Evolutionary conservation across 2,113 vertebrate species (phyloP), one percentile per base, ranked within the genome.

Genomic region (Nansenia antarctica): DNA sequence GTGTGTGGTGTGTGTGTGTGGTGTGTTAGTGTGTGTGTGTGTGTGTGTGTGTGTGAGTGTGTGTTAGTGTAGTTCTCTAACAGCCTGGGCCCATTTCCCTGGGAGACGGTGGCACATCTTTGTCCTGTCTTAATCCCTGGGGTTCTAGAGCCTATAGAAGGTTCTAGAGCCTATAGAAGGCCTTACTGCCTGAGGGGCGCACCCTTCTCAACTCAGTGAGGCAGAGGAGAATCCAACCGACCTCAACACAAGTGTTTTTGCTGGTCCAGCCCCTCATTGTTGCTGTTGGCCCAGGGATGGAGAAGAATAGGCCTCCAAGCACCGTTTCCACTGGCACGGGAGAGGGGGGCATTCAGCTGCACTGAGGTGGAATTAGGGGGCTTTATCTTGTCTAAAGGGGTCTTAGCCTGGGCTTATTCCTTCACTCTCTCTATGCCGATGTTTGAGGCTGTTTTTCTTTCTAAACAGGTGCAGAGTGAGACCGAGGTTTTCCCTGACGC

Each of bases 291-390:
- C 34, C 15, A 2, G 42, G 45, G 61, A 55, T 62, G 15, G 22
- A 22, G 15, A 18, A 30, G 20, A 27, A 37, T 32, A 74, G 39
- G 32, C 32, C 65, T 30, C 57, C 32, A 11, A 45, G 32, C 24
- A 8, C 18, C 54, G 15, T 5, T 69, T 61, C 60, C 60, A 4
- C 34, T 68, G 45, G 57, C 3, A 27, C 55, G 39, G 20, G 27
- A 57, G 55, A 60, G 53, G 31, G 53, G 15, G 42, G 70, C 68
- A 54, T 70, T 78, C 67, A 68, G n/a, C 34, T n/a, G 24, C 57
- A 72, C 45, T 27, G 39, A 61, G 70, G 63, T 69, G 72, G 79
- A 69, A 72, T 81, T 55, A 62, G n/a, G 18, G 66, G 29, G 57
- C 69, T 69, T 76, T 69, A 70, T 32, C 62, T n/a, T 49, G 62